phyloP scores from a whole-genome alignment of 2,888 invertebrate species.

The Pachymerium ferrugineum region DNA sequence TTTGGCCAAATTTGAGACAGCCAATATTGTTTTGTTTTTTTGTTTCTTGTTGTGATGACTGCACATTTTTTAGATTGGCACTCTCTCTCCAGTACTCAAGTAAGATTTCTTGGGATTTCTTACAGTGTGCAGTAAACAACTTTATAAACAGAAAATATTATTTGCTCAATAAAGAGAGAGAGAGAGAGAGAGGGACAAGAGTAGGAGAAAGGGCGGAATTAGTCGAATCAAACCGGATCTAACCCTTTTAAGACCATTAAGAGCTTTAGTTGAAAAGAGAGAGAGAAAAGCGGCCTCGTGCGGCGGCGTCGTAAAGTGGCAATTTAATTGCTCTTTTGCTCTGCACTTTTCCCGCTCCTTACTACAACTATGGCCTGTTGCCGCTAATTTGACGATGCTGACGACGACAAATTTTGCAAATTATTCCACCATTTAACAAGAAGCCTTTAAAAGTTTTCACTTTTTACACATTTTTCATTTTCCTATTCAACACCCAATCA shows the following conservation, averaged over 20 bases:
- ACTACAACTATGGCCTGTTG: background rate
- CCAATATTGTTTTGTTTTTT: too few relatives aligned
- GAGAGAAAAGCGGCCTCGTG: slow-evolving; percentile 5
- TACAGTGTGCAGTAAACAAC: too few relatives aligned
- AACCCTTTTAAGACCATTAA: background rate
- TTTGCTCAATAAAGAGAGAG: background rate
- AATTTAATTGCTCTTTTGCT: background rate
- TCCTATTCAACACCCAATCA: background rate
- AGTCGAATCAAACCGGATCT: background rate
- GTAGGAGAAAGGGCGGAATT: background rate
- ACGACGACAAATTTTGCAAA: slow-evolving; percentile 13
- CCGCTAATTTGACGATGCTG: background rate
- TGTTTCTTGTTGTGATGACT: background rate
- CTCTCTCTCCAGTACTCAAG: too few relatives aligned
- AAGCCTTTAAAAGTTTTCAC: too few relatives aligned
- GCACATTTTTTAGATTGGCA: too few relatives aligned
- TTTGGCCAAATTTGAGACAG: too few relatives aligned
- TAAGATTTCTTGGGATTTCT: too few relatives aligned
- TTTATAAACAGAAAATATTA: too few relatives aligned
- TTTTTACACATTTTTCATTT: background rate
- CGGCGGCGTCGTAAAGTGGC: background rate
- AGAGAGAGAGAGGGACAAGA: too few relatives aligned
- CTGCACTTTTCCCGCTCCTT: background rate
- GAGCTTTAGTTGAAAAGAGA: too few relatives aligned
- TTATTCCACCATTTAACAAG: background rate